These are phyloP conservation scores for Atherinomorus stipes DNA, from an alignment of 2,113 vertebrate species.

Conservation along the genomic window DNA sequence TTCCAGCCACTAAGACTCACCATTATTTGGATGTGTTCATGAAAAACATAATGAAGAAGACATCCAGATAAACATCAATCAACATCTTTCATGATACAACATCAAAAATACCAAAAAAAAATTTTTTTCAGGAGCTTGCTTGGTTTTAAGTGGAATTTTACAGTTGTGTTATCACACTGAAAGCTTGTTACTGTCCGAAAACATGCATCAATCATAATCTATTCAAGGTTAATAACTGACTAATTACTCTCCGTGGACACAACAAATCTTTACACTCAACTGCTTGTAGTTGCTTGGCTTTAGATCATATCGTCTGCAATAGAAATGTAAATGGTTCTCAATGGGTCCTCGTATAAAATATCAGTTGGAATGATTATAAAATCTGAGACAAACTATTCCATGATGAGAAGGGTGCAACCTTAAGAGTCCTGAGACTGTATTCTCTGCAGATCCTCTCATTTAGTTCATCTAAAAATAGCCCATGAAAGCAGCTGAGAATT, in stretches of 20 bases:
- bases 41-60: conserved; percentile 20
- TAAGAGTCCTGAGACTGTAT: conserved; percentile 3
- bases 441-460: conserved; percentile 55
- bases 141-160: background rate
- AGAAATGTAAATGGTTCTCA: background rate
- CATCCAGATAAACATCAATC: conserved; percentile 18
- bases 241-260: background rate
- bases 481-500: conserved; percentile 56
- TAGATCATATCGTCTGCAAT: background rate
- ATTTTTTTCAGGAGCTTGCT: background rate
- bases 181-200: background rate
- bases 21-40: conserved; percentile 6
- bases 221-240: background rate
- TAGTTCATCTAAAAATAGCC: conserved; percentile 72
- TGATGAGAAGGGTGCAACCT: background rate
- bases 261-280: background rate
- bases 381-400: conserved; percentile 1
- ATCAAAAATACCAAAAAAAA: conserved; percentile 10
- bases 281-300: background rate
- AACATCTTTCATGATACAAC: background rate
- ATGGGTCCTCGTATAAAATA: background rate
- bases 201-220: background rate
- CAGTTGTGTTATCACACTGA: background rate
- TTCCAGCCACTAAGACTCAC: conserved; percentile 13
- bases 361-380: conserved; percentile 3